Conservation (phyloP, 2,797 vertebrate species). For the Sebastolobus altivelis region DNA sequence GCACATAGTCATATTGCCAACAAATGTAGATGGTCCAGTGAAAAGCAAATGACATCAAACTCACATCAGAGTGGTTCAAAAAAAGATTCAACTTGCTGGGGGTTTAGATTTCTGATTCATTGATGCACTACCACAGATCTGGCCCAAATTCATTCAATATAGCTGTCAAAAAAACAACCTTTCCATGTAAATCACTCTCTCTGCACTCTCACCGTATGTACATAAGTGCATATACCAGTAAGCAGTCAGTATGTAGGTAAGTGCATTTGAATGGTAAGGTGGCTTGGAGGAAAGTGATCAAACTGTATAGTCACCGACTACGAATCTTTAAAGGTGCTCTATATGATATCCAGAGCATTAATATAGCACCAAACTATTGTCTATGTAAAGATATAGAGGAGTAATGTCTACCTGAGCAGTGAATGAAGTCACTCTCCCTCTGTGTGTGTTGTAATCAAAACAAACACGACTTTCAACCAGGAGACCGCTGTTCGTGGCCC, state of each 20-base stretch:
- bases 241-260: background rate
- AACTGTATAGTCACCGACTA: background rate
- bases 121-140: background rate
- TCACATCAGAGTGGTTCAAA: background rate
- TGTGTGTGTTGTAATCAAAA: too few species aligned
- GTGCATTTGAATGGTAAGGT: background rate
- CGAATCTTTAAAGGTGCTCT: background rate
- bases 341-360: background rate
- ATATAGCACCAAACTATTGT: background rate
- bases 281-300: background rate
- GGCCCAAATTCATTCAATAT: background rate
- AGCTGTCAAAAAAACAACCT: background rate
- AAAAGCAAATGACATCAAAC: constrained; percentile 6
- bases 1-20: background rate
- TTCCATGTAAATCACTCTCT: background rate
- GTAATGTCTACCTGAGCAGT: too few species aligned
- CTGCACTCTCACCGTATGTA: background rate
- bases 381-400: too few species aligned
- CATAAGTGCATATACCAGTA: background rate
- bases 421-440: too few species aligned
- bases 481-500: too few species aligned
- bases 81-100: background rate
- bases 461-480: too few species aligned
- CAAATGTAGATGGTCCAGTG: background rate
- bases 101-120: background rate